Evolutionary conservation across 37 sponge, comb jelly and placozoan genomes (phyloP), one percentile per base, ranked within the genome.

Genomic region (Halisarca cf. caerulea): DNA sequence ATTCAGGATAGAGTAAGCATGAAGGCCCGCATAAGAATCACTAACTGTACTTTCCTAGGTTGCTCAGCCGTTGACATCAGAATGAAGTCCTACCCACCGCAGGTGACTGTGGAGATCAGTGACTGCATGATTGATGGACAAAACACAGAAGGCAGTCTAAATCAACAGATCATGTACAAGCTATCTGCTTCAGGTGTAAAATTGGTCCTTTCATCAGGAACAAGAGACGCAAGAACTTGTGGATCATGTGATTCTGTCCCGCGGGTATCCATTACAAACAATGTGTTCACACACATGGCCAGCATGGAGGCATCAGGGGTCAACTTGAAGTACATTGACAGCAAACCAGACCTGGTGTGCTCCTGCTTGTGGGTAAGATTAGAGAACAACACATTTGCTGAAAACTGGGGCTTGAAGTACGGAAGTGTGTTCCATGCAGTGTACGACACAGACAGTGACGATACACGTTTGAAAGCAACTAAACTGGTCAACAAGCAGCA

Each of bases 361-460:
- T 62, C 30, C 30, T 62, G 30, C n/a, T 20, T 62, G 64, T 28
- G 25, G 64, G 64, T 62, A 5, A 62, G n/a, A 23, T 20, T 62
- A 28, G 64, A n/a, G 30, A 62, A 41, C 38, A 74, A 74, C 25
- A 41, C 45, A 0, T 43, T 74, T 41, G 9, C 0, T 44, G 24
- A 14, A 2, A 74, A 41, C 45, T 74, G 77, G 77, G 45, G 77
- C 17, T 23, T 44, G 77, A 44, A 43, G 7, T 74, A 74, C 36
- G 77, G 42, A 3, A 74, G 77, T 44, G 24, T 74, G 9, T 21
- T 74, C 42, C 25, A 74, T 41, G 77, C 77, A 6, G 51, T 47
- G 51, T 47, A 47, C 11, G 9, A 11, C 51, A n/a, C 7, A 69
- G 2, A 24, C 77, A 44, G 9, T n/a, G 9, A 15, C 7, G 64